Conservation (phyloP, 2,113 vertebrate genomes). For the Platichthys flesus region DNA sequence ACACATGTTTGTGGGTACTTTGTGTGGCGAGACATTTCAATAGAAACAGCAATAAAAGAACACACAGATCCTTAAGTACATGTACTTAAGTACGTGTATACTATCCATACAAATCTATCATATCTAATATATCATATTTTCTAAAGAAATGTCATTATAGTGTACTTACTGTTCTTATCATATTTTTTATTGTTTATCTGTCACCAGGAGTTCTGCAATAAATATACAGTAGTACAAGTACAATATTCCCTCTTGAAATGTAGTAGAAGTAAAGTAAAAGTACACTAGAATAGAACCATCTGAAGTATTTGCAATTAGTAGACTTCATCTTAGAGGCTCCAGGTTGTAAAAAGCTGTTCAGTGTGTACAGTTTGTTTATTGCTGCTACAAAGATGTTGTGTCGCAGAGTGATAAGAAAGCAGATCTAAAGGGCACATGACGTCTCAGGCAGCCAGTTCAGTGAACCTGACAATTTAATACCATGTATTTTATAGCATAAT, state of each 20-base stretch:
- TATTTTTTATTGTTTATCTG: neutral
- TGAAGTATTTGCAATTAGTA: no score
- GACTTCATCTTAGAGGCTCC: no score
- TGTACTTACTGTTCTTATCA: neutral
- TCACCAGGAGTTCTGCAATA: no score
- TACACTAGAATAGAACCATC: neutral
- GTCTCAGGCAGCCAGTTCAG: slow-evolving; percentile 16
- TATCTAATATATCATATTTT: no score
- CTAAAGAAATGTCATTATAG: no score
- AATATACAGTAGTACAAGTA: neutral
- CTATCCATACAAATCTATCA: no score
- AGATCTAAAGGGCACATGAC: slow-evolving; percentile 57
- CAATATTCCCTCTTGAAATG: neutral
- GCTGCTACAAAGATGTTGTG: slow-evolving; percentile 18
- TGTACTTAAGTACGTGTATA: no score
- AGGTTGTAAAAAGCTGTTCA: neutral
- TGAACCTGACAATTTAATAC: slow-evolving; percentile 30
- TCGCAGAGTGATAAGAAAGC: slow-evolving; percentile 50
- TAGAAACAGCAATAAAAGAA: neutral
- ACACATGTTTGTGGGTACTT: slow-evolving; percentile 50
- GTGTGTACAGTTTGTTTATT: slow-evolving; percentile 25
- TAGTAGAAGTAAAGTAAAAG: neutral
- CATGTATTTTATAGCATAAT: neutral
- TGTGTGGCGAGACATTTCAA: neutral
- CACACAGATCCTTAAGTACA: neutral